A percentile compares a stretch with the other conserved stretches of the same genome.
phyloP scores from a whole-genome alignment of 1,140 invertebrate species.

The Theocolax elegans region DNA sequence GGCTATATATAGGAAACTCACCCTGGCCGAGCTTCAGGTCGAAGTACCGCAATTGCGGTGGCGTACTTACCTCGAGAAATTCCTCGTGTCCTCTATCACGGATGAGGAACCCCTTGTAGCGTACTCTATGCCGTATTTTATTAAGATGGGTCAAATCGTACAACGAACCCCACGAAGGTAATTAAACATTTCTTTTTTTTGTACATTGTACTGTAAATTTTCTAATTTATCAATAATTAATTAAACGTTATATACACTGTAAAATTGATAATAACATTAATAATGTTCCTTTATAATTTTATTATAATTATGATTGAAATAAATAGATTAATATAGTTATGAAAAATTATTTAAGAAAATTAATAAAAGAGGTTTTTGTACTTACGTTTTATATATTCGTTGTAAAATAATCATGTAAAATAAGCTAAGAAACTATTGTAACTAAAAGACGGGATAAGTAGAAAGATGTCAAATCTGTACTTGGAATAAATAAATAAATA shows the following conservation, averaged over 20 bases:
- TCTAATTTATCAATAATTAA: slow-evolving; percentile 16
- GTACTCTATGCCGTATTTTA: slow-evolving; percentile 83
- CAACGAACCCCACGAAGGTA: slow-evolving; percentile 76
- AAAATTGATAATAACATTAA: too few relatives aligned
- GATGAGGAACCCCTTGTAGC: slow-evolving; percentile 80
- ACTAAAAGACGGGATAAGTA: too few relatives aligned
- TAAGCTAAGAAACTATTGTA: too few relatives aligned
- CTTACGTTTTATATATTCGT: too few relatives aligned
- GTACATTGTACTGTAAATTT: not conserved
- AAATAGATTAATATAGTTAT: too few relatives aligned
- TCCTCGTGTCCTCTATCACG: slow-evolving; percentile 74
- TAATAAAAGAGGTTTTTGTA: too few relatives aligned
- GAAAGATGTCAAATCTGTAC: too few relatives aligned
- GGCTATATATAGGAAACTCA: slow-evolving; percentile 79
- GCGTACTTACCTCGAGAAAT: slow-evolving; percentile 78
- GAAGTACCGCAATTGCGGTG: slow-evolving; percentile 83
- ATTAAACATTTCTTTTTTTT: not conserved
- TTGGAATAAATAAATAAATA: too few relatives aligned
- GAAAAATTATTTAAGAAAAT: too few relatives aligned
- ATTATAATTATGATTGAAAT: too few relatives aligned
- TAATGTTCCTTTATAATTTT: too few relatives aligned
- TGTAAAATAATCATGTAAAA: too few relatives aligned
- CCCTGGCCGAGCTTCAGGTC: slow-evolving; percentile 72
- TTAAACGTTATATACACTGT: slow-evolving; percentile 5
- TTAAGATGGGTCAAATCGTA: slow-evolving; percentile 81